Evolutionary conservation across 1,140 invertebrate genomes (phyloP), one percentile per base, ranked within the genome.

Genomic region (Atopsyche davidsoni): DNA sequence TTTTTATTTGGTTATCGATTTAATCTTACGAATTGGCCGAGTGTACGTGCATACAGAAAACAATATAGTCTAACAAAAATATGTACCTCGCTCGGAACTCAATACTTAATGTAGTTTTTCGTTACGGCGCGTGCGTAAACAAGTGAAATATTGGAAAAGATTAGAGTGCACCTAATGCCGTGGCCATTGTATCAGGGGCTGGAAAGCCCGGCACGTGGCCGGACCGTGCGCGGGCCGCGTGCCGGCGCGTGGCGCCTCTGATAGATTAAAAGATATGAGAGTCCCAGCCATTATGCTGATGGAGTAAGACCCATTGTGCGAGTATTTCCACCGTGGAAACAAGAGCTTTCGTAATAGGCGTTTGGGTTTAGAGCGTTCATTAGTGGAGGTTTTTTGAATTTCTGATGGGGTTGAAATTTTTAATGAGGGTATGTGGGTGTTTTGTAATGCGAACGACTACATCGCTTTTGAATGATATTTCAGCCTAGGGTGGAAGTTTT

Each of bases 171-270:
- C 38, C 16, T 31, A 14, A 39, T 19, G 42, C 23, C 14, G 46
- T 24, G 19, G 23, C 50, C 31, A 54, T 48, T 48, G 46, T 48
- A 11, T 2, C 46, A 14, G 18, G 68, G 62, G 67, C 66, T 67
- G 59, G 55, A 51, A 43, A 51, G 58, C 54, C 64, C 69, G 67
- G 68, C 69, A 68, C 70, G 68, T 66, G 67, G 68, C 65, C 60
- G 51, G 28, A 43, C 55, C 55, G 23, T 42, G 57, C 53, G 28
- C 34, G 57, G 67, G 68, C 67, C 66, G 66, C 63, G 70, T 67
- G 70, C 67, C 66, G 58, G 42, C 42, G 53, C 51, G 46, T 40
- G 51, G 51, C 56, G 53, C 53, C 45, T 19, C 42, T 51, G 21
- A 21, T 55, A 44, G 58, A 61, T 60, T 62, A 57, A 57, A 57